These are phyloP conservation scores for Periophthalmus modestus DNA, from an alignment of 2,113 vertebrate genomes.

Conservation along the genomic window DNA sequence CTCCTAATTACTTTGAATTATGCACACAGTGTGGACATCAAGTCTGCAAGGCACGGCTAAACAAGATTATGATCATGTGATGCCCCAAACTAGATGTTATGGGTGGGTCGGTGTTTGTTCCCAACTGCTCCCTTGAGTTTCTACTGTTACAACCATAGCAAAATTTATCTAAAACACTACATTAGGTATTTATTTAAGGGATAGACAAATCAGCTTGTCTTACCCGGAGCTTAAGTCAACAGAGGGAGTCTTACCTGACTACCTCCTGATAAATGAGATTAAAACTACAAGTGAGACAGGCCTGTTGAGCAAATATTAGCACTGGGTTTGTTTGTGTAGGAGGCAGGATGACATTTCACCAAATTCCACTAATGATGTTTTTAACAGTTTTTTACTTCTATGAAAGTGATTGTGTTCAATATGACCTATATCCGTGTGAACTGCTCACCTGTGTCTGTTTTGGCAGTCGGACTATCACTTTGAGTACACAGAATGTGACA, in stretches of 20 bases:
- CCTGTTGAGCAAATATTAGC: conserved; percentile 70
- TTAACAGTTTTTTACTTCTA: neutral
- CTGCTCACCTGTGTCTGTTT: conserved; percentile 48
- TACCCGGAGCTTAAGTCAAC: conserved; percentile 42
- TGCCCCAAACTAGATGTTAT: neutral
- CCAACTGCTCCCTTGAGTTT: neutral
- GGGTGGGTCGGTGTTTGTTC: conserved; percentile 23
- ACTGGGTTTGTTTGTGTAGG: conserved; percentile 64
- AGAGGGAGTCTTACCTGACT: conserved; percentile 26
- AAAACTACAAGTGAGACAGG: conserved; percentile 48
- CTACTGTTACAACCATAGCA: conserved; percentile 14
- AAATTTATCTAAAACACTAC: conserved; percentile 25
- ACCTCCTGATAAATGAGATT: conserved; percentile 68
- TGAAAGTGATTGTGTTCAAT: neutral
- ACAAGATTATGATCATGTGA: conserved; percentile 15
- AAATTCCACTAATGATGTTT: conserved; percentile 4
- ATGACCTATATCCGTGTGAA: conserved; percentile 34
- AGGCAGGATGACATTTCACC: conserved; percentile 49
- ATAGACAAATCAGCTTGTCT: conserved; percentile 30
- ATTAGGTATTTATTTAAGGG: conserved; percentile 59
- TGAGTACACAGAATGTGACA: conserved; percentile 94
- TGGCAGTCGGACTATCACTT: conserved; percentile 95
- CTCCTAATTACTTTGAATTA: neutral
- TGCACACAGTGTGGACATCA: neutral
- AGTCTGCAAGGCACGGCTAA: neutral